Percentiles rank a stretch among this genome's conserved stretches.
These are phyloP conservation scores for Pagetopsis macropterus DNA, from an alignment of 2,797 vertebrate genomes.

Conservation along the genomic window DNA sequence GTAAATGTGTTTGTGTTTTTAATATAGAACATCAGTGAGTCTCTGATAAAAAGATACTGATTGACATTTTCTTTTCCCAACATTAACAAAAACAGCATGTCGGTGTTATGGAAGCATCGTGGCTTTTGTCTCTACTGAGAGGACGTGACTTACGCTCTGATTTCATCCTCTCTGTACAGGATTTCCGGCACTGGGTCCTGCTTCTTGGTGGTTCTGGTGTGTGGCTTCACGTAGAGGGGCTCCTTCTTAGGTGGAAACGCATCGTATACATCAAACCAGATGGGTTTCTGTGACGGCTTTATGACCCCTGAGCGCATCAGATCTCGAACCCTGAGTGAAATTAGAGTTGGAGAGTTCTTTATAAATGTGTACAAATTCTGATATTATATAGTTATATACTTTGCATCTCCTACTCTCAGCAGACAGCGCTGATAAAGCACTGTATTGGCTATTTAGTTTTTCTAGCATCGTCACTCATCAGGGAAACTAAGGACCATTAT, in stretches of 20 bases:
- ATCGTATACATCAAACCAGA: conserved; percentile 91
- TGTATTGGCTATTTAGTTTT: background rate
- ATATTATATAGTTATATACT: background rate
- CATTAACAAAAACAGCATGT: background rate
- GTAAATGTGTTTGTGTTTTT: no score
- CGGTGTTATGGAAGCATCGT: background rate
- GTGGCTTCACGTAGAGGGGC: conserved; percentile 77
- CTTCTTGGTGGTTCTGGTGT: conserved; percentile 30
- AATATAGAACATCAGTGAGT: background rate
- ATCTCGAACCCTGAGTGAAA: conserved; percentile 83
- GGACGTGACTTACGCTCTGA: conserved; percentile 88
- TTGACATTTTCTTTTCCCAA: background rate
- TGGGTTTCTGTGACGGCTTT: conserved; percentile 81
- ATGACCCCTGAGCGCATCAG: conserved; percentile 87
- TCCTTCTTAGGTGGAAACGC: conserved; percentile 90
- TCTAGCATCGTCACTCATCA: background rate
- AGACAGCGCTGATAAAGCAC: no score
- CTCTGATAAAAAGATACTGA: background rate
- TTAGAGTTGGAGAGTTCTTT: no score
- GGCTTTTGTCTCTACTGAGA: background rate
- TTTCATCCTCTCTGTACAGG: conserved; percentile 88
- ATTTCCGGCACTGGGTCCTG: conserved; percentile 79
- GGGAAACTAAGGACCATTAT: background rate
- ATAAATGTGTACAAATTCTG: no score
- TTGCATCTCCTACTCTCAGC: background rate